A percentile compares a stretch with the other conserved stretches of the same genome.
Evolutionary conservation across 2,113 vertebrate genomes (phyloP).

Genomic region (Atlantisia rogersi): DNA sequence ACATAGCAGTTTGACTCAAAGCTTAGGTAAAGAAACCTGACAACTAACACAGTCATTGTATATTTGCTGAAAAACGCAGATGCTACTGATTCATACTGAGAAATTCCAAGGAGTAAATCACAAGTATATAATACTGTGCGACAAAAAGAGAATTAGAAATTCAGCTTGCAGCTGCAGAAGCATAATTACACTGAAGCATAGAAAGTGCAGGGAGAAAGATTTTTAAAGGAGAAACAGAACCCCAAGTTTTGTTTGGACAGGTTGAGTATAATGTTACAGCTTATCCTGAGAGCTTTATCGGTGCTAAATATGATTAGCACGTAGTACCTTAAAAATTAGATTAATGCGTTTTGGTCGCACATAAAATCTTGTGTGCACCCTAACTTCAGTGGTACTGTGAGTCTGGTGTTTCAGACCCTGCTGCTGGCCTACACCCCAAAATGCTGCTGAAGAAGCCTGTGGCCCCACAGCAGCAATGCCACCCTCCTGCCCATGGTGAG

Average conservation of each 20-base stretch:
- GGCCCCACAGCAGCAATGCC: background rate
- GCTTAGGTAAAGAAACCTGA: background rate
- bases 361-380: rapidly evolving
- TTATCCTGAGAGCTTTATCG: background rate
- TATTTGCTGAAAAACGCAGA: background rate
- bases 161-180: background rate
- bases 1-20: background rate
- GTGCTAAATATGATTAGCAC: background rate
- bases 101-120: background rate
- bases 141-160: background rate
- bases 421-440: background rate
- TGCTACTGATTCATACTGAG: background rate
- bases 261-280: background rate
- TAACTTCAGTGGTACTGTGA: background rate
- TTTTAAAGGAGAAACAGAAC: background rate
- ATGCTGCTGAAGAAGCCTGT: rapidly evolving
- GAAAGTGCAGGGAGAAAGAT: background rate
- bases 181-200: background rate
- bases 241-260: background rate
- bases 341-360: rapidly evolving
- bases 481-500: rapidly evolving
- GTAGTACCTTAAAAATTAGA: background rate
- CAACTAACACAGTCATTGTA: background rate
- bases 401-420: rapidly evolving
- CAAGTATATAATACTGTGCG: background rate